Evolutionary conservation across 2,113 vertebrate genomes (phyloP).

Genomic region (Mobula birostris): DNA sequence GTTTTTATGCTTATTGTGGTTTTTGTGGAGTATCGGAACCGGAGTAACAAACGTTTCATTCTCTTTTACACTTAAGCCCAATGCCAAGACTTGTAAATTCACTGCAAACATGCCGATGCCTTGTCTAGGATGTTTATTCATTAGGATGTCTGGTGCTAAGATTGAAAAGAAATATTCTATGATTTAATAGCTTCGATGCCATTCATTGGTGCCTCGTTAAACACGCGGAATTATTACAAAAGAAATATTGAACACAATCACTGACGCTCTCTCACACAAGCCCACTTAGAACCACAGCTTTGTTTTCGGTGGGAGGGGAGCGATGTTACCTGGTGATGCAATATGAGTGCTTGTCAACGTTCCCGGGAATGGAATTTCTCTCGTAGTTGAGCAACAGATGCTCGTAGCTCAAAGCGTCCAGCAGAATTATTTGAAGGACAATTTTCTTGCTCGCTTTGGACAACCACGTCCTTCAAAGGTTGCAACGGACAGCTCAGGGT

Average conservation of each 20-base stretch:
- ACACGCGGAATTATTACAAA: no score
- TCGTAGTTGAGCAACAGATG: background rate
- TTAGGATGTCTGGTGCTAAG: background rate
- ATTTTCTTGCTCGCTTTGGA: background rate
- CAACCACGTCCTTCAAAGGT: background rate
- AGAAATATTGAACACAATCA: background rate
- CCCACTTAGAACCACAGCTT: background rate
- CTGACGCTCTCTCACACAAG: background rate
- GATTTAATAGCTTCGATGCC: background rate
- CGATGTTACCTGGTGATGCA: background rate
- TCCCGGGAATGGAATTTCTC: background rate
- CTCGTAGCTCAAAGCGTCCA: background rate
- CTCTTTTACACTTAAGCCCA: no score
- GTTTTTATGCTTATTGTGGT: no score
- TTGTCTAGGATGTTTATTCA: background rate
- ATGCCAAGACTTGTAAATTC: background rate
- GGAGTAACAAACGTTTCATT: no score
- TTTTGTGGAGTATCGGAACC: no score
- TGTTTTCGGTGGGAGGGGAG: background rate
- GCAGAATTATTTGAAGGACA: background rate
- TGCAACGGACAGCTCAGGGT: background rate
- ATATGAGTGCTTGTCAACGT: background rate
- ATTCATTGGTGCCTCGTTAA: background rate
- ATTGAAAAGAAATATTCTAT: background rate
- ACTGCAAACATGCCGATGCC: background rate